Base-by-base conservation (phyloP, 2,888 invertebrate species). In the Seira musarum region DNA sequence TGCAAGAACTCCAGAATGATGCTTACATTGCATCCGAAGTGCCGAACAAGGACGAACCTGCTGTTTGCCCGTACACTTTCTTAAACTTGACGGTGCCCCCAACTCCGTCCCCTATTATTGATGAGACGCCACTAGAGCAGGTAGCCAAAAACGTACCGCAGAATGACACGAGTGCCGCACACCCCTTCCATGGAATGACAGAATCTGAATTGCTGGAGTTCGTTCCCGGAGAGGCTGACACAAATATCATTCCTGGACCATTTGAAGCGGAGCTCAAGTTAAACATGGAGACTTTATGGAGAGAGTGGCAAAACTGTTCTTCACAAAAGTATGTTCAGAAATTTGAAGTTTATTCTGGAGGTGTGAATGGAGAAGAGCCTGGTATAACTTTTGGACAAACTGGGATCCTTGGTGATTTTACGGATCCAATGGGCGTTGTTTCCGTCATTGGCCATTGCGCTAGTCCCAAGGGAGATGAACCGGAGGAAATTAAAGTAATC, bases 101-200 rank as follows among this genome's bases (percentile, higher is more conserved):
- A 5, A 15, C 21, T 13, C 40, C 35, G 15, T 46, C 71, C 8
- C 24, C 71, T n/a, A 1, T n/a, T 1, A 10, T 46, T 3, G 71
- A 63, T 21, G 15, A 40, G 40, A n/a, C 46, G n/a, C 71, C 63
- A 10, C 2, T 71, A 6, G 2, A 57, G 13, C 5, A 22, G 1
- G 22, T 3, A 40, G 30, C 22, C 22, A 10, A 22, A 8, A n/a
- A 25, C 21, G 61, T 61, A 17, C 25, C 60, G 24, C 22, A 35
- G 21, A 19, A 40, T 3, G 30, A 19, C 6, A n/a, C 6, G 1
- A n/a, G 8, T 1, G 13, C 6, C 5, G n/a, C 35, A 17, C 40
- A 30, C 13, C 40, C 46, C 15, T 71, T 71, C 46, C 71, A 71
- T 46, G 71, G 63, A 10, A 35, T 63, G 30, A 61, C 61, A 61